Conservation (phyloP, 1,140 invertebrate genomes). For the Stegodyphus dumicola region DNA sequence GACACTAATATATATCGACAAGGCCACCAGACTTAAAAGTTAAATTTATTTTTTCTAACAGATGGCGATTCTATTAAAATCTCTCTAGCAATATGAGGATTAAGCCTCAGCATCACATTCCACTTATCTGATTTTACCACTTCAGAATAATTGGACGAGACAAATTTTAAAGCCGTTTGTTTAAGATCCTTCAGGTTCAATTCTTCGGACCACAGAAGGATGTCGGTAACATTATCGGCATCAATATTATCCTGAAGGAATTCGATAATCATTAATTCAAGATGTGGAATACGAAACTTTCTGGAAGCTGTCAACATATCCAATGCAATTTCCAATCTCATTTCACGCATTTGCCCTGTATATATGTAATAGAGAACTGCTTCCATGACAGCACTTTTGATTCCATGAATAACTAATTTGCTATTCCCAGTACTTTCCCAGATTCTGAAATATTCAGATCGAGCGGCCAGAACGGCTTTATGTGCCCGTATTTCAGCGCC, state of each 20-base stretch:
- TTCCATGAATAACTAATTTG: neutral
- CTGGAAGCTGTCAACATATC: neutral
- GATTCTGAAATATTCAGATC: constrained; percentile 25
- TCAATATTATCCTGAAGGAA: neutral
- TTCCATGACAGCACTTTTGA: constrained; percentile 17
- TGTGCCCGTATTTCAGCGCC: neutral
- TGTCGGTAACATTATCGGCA: constrained; percentile 19
- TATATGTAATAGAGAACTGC: constrained; percentile 23
- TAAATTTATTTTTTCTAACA: too few species aligned
- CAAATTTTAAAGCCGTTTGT: neutral
- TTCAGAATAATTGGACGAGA: constrained; percentile 1
- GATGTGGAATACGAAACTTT: neutral
- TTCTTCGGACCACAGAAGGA: neutral
- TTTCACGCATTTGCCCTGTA: neutral
- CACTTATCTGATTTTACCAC: constrained; percentile 6
- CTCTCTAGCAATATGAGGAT: constrained; percentile 12
- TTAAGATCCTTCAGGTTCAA: neutral
- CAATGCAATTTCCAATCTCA: constrained; percentile 9
- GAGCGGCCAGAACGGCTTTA: constrained; percentile 16
- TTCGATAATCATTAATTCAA: neutral
- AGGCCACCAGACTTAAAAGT: too few species aligned
- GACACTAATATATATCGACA: too few species aligned
- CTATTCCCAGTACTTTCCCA: neutral
- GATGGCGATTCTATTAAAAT: neutral
- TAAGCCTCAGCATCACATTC: constrained; percentile 1